phyloP scores from a whole-genome alignment of 2,888 invertebrate species.

The Amblyjoppa proteus region DNA sequence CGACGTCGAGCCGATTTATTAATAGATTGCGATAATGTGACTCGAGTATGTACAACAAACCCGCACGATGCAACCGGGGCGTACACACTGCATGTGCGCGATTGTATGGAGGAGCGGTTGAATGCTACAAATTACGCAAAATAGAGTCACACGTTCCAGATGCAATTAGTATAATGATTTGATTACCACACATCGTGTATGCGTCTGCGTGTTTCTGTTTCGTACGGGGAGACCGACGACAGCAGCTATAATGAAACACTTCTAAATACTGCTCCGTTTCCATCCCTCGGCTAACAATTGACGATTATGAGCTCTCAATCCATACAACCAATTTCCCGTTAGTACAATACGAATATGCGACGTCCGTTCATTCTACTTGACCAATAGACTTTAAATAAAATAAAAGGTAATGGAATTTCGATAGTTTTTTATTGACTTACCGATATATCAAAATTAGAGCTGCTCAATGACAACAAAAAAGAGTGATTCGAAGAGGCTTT shows the following conservation, averaged over 20 bases:
- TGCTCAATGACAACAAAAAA: too few species aligned
- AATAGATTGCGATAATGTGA: slow-evolving; percentile 61
- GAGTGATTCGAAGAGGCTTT: too few species aligned
- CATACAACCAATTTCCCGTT: slow-evolving; percentile 19
- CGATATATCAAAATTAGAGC: too few species aligned
- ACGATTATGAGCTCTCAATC: slow-evolving; percentile 49
- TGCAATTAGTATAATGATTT: slow-evolving; percentile 68
- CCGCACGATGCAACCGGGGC: background rate
- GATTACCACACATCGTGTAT: slow-evolving; percentile 58
- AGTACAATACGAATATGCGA: slow-evolving; percentile 1
- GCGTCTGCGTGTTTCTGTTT: slow-evolving; percentile 23
- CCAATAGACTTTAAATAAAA: too few species aligned
- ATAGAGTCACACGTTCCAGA: slow-evolving; percentile 70
- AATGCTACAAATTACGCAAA: slow-evolving; percentile 69
- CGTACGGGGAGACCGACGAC: slow-evolving; percentile 12
- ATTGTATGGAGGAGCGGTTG: slow-evolving; percentile 47
- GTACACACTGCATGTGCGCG: background rate
- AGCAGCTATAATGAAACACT: slow-evolving; percentile 22
- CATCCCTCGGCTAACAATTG: slow-evolving; percentile 20
- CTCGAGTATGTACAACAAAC: slow-evolving; percentile 15
- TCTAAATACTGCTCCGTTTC: slow-evolving; percentile 57
- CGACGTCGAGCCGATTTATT: slow-evolving; percentile 62
- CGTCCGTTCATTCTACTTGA: background rate
- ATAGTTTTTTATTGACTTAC: too few species aligned
- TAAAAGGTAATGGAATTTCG: too few species aligned